phyloP scores from a whole-genome alignment of 2,888 invertebrate genomes.

The Macaria liturata region DNA sequence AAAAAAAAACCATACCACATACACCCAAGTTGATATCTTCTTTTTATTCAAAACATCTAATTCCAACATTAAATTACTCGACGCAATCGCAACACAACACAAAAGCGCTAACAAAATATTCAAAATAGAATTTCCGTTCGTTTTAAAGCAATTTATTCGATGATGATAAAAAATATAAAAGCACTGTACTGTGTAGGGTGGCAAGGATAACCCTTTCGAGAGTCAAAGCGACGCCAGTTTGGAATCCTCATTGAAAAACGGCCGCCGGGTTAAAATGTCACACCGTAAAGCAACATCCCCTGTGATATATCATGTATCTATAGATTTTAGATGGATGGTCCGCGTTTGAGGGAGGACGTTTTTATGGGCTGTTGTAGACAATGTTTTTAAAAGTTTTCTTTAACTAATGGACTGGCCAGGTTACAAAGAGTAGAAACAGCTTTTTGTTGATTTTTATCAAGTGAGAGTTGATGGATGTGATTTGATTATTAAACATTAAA shows the following conservation, averaged over 20 bases:
- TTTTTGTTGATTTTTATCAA: too few species aligned
- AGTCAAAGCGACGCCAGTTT: conserved; percentile 56
- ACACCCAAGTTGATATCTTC: too few species aligned
- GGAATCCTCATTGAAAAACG: conserved; percentile 71
- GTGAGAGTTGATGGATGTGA: too few species aligned
- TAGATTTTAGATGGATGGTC: conserved; percentile 41
- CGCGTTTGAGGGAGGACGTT: conserved; percentile 27
- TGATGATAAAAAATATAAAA: conserved; percentile 72
- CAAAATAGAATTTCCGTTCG: conserved; percentile 33
- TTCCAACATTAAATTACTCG: too few species aligned
- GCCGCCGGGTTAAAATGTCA: conserved; percentile 64
- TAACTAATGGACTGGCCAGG: neutral
- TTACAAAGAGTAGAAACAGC: neutral
- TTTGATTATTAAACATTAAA: too few species aligned
- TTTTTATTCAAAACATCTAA: neutral
- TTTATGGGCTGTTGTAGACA: conserved; percentile 29
- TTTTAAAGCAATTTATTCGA: conserved; percentile 64
- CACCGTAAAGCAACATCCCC: conserved; percentile 48
- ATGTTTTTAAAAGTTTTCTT: conserved; percentile 14
- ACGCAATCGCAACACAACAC: neutral
- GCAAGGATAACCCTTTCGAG: conserved; percentile 70
- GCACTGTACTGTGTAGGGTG: conserved; percentile 38
- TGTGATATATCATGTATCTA: conserved; percentile 39
- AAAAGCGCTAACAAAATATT: conserved; percentile 20
- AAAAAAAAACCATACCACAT: too few species aligned